Base-by-base conservation (phyloP, 2,888 invertebrate species). In the Syrista parreyssii region DNA sequence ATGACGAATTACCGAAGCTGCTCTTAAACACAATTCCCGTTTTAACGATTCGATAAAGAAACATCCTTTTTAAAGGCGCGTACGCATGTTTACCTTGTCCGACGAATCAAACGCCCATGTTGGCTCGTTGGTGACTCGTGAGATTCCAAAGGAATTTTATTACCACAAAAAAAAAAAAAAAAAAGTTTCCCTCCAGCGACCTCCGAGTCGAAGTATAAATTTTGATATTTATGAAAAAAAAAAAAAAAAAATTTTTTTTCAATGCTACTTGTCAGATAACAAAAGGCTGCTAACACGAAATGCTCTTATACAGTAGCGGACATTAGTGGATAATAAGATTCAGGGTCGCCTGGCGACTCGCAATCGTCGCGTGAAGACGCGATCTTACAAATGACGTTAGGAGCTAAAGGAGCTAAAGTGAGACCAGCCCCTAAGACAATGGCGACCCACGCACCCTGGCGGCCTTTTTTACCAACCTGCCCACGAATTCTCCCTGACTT, bases 351-450 rank as follows among this genome's bases (percentile, higher is more conserved):
- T n/a, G 3, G 9, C 69, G 68, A 68, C 68, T 68, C 68, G 15
- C 68, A n/a, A 4, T 4, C 68, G 4, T 68, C 68, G 68, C 15
- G 68, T 68, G n/a, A n/a, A 77, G 75, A 75, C 71, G 71, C 35
- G 77, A 77, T 77, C 77, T 77, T 75, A 77, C 68, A 75, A 77
- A 75, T 71, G 75, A 71, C 71, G 31, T 34, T 71, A 55, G 77
- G 35, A 4, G 75, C 4, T 3, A 4, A 4, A 4, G 33, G 36
- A 12, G n/a, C 69, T 69, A 31, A 74, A 71, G 71, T 71, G 71
- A 11, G 31, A 71, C 31, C 2, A 15, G 33, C 12, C 23, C 55
- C 23, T 1, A 11, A 32, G 31, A 71, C 71, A 71, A 12, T 71
- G 12, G 4, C 23, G 2, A 32, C 4, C 32, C 71, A 31, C 71